phyloP scores from a whole-genome alignment of 2,113 vertebrate species.

The Terrapene triunguis region DNA sequence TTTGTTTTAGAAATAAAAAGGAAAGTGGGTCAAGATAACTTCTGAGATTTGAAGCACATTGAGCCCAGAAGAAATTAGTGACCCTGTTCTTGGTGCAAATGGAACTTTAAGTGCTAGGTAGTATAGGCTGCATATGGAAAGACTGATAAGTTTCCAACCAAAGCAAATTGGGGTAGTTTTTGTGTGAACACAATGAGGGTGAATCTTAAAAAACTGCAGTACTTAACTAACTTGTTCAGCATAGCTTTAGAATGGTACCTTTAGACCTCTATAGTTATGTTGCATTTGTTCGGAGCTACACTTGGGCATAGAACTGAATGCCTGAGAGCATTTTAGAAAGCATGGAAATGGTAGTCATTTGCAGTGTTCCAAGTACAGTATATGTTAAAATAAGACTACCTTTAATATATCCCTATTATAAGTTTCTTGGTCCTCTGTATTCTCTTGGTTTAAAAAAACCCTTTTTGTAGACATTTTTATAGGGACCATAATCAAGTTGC shows the following conservation, averaged over 20 bases:
- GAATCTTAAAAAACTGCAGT: background rate
- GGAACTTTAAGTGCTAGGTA: background rate
- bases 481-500: background rate
- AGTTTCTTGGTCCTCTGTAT: background rate
- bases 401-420: background rate
- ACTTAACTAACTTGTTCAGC: background rate
- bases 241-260: background rate
- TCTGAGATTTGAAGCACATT: background rate
- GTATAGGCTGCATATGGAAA: background rate
- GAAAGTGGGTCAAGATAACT: background rate
- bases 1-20: background rate
- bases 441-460: background rate
- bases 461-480: background rate
- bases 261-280: background rate
- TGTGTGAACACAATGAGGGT: background rate
- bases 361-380: background rate
- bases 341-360: background rate
- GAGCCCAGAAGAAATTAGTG: background rate
- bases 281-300: background rate
- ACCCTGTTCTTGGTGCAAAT: background rate
- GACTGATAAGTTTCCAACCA: background rate
- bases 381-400: accelerated
- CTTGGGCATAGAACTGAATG: background rate
- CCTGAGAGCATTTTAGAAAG: background rate
- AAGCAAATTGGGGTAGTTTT: background rate